These are phyloP conservation scores for Seriola dumerili DNA, from an alignment of 2,113 vertebrate genomes.

Conservation along the genomic window DNA sequence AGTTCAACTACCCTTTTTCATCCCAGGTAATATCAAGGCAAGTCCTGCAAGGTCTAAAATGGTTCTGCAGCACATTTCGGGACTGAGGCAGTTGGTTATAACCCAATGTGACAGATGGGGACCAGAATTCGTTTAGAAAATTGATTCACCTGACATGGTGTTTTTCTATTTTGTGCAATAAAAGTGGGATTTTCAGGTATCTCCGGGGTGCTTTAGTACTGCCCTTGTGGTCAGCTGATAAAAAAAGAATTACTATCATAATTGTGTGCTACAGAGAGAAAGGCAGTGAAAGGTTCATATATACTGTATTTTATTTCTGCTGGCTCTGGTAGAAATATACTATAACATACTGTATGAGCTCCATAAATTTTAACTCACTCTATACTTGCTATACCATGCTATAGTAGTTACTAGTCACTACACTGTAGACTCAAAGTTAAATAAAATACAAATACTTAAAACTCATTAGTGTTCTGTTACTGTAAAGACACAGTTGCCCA, in stretches of 20 bases:
- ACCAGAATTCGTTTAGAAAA: slow-evolving; percentile 68
- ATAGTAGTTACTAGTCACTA: background rate
- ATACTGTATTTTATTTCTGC: slow-evolving; percentile 31
- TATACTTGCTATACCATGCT: background rate
- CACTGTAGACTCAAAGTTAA: background rate
- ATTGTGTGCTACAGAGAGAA: slow-evolving; percentile 21
- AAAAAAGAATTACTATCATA: slow-evolving; percentile 40
- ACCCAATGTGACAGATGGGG: slow-evolving; percentile 52
- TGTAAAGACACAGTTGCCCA: background rate
- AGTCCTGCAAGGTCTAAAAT: slow-evolving; percentile 26
- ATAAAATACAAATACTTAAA: background rate
- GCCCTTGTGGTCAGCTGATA: slow-evolving; percentile 14
- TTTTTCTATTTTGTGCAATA: slow-evolving; percentile 57
- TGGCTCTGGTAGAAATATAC: slow-evolving; percentile 16
- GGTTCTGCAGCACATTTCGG: slow-evolving; percentile 44
- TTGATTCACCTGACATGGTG: slow-evolving; percentile 53
- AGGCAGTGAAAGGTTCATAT: slow-evolving; percentile 27
- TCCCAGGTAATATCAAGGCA: slow-evolving; percentile 29
- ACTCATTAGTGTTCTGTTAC: background rate
- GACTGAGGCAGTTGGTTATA: slow-evolving; percentile 40
- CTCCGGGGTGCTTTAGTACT: slow-evolving; percentile 9
- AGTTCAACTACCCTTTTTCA: slow-evolving; percentile 43
- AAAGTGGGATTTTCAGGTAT: slow-evolving; percentile 32
- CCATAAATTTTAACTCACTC: background rate
- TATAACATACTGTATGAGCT: background rate